Evolutionary conservation across 2,113 vertebrate species (phyloP), one percentile per base, ranked within the genome.

Genomic region (Dendrocopos noguchii): DNA sequence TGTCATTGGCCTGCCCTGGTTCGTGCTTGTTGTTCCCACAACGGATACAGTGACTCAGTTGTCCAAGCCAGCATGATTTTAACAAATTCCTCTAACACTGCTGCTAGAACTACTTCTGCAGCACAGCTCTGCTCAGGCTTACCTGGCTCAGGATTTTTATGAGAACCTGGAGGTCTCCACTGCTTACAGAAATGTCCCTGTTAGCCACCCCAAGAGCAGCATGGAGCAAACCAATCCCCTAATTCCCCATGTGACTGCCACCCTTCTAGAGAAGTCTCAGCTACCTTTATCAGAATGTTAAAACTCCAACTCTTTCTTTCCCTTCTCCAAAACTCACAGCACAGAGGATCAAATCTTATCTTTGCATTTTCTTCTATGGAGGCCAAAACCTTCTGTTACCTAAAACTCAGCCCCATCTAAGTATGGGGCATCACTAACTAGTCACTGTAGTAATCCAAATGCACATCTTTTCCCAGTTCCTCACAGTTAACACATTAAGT

Each of bases 401-500:
- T 25, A 59, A 87, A 81, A 2, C 9, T 4, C 55, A 87, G 7
- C 9, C n/a, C 46, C 24, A n/a, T 4, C 18, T n/a, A 67, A 77
- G 4, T 25, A 46, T 4, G 18, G 7, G n/a, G 19, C 12, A 74
- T 33, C n/a, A 29, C n/a, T 72, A 16, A 68, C 68, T 4, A 78
- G 39, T 27, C 50, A 39, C 47, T 56, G 18, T 13, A 25, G 15
- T 7, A 11, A 36, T 55, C 50, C 20, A 94, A 92, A 75, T 3
- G 76, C 57, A 42, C 78, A 52, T 88, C 82, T 86, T 93, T 93
- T 53, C 91, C 91, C 63, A 96, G 4, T 93, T 94, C 91, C 90
- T 94, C 87, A 78, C 77, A 80, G 76, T 95, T 95, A 96, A 90
- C 89, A 88, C 76, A 52, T 83, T 94, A 92, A 94, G 80, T 68